Evolutionary conservation across 1,140 invertebrate genomes (phyloP).

Genomic region (Scylla paramamosain): DNA sequence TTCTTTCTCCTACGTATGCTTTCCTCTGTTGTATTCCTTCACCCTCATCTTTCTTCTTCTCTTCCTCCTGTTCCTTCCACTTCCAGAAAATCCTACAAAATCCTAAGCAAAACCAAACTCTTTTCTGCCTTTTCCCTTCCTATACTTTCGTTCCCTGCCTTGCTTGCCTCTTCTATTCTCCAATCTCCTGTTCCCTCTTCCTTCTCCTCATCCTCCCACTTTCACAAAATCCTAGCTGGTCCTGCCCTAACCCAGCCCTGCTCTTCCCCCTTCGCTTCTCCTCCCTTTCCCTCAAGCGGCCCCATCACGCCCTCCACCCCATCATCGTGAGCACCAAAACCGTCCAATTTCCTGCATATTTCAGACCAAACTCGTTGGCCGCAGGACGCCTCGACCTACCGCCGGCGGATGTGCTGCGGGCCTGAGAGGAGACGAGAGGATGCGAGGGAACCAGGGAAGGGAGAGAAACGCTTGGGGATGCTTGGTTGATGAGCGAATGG

Average conservation of each 20-base stretch:
- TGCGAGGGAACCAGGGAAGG: background rate
- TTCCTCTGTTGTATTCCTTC: background rate
- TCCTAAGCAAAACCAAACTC: too few relatives aligned
- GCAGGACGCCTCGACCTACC: background rate
- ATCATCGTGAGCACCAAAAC: constrained; percentile 3
- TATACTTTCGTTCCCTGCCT: background rate
- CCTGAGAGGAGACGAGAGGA: background rate
- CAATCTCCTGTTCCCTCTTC: background rate
- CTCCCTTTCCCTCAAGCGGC: background rate
- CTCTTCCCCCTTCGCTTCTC: background rate
- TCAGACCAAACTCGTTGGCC: constrained; percentile 2
- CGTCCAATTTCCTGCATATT: constrained; percentile 22
- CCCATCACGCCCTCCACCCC: constrained; percentile 16
- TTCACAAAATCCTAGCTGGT: background rate
- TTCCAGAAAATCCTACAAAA: too few relatives aligned
- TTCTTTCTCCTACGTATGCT: background rate
- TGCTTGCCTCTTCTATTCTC: background rate
- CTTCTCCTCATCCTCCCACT: background rate
- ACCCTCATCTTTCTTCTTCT: background rate
- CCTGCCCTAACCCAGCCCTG: background rate
- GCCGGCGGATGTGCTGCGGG: background rate
- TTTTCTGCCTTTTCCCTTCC: too few relatives aligned
- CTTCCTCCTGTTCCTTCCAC: background rate
- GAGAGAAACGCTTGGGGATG: background rate
- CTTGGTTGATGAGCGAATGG: background rate